phyloP scores from a whole-genome alignment of 2,888 invertebrate genomes.

The Gastrophysa polygoni region DNA sequence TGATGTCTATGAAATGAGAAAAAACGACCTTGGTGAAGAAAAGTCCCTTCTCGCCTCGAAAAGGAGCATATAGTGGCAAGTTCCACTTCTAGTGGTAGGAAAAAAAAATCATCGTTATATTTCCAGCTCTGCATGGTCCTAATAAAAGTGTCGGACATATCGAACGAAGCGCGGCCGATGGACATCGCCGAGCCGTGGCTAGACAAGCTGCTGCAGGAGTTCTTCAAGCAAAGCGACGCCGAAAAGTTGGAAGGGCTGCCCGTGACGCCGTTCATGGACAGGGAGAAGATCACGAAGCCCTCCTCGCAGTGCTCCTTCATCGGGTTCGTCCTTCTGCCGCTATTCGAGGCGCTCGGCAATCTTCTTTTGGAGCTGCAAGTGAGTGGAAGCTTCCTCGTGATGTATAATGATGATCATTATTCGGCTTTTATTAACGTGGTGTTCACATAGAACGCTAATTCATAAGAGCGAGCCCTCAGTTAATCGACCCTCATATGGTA shows the following conservation, averaged over 20 bases:
- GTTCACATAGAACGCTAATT: too few species aligned
- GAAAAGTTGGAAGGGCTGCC: slow-evolving; percentile 83
- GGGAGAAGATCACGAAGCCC: slow-evolving; percentile 83
- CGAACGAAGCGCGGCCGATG: slow-evolving; percentile 82
- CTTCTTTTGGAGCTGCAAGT: slow-evolving; percentile 76
- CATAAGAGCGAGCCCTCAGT: too few species aligned
- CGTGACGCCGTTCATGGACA: slow-evolving; percentile 86
- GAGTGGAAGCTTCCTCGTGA: too few species aligned
- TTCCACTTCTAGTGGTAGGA: too few species aligned
- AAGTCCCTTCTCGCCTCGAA: too few species aligned
- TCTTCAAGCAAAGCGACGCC: slow-evolving; percentile 80
- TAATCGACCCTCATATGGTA: too few species aligned
- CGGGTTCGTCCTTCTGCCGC: slow-evolving; percentile 77
- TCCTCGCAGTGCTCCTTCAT: slow-evolving; percentile 86
- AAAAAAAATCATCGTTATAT: background rate
- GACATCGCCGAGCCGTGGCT: slow-evolving; percentile 85
- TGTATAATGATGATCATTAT: too few species aligned
- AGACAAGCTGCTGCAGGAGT: slow-evolving; percentile 74
- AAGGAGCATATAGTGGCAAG: too few species aligned
- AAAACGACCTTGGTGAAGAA: too few species aligned
- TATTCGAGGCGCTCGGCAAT: slow-evolving; percentile 79
- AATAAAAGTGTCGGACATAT: slow-evolving; percentile 84
- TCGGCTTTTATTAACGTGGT: too few species aligned
- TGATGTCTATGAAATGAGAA: too few species aligned
- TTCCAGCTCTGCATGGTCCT: slow-evolving; percentile 75